These are phyloP conservation scores for Acridotheres tristis DNA, from an alignment of 2,797 vertebrate species.

Conservation along the genomic window DNA sequence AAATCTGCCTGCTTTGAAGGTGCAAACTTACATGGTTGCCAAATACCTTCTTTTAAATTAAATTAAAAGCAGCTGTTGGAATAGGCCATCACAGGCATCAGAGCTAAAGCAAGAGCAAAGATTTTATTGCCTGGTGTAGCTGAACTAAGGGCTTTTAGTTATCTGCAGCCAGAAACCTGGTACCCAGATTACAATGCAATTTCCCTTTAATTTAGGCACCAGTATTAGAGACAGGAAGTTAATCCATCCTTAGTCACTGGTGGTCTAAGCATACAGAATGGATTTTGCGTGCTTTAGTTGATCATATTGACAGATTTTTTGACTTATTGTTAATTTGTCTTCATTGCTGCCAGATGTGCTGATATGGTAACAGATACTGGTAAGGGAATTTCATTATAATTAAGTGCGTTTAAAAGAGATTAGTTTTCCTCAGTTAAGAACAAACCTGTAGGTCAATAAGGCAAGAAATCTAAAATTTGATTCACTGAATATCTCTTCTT, in stretches of 20 bases:
- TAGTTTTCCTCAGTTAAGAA: slow-evolving; percentile 47
- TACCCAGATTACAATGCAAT: slow-evolving; percentile 80
- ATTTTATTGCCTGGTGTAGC: slow-evolving; percentile 33
- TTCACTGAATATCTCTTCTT: neutral
- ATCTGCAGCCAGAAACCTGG: slow-evolving; percentile 73
- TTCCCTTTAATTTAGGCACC: slow-evolving; percentile 82
- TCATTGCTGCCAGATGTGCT: slow-evolving; percentile 86
- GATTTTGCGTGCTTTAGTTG: slow-evolving; percentile 77
- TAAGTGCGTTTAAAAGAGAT: slow-evolving; percentile 58
- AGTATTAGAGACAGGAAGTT: slow-evolving; percentile 83
- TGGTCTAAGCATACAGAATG: slow-evolving; percentile 77
- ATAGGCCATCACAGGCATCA: slow-evolving; percentile 22
- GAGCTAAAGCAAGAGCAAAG: slow-evolving; percentile 7
- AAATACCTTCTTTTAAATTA: slow-evolving; percentile 60
- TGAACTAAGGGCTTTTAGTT: slow-evolving; percentile 64
- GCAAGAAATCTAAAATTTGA: slow-evolving; percentile 33
- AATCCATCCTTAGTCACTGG: slow-evolving; percentile 80
- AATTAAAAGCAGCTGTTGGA: slow-evolving; percentile 67
- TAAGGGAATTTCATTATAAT: slow-evolving; percentile 58
- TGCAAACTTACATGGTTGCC: slow-evolving; percentile 54
- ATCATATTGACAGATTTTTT: slow-evolving; percentile 82
- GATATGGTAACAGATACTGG: slow-evolving; percentile 78
- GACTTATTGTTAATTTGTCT: slow-evolving; percentile 82
- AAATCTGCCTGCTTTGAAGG: slow-evolving; percentile 53
- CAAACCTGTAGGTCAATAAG: slow-evolving; percentile 44